Evolutionary conservation across 2,797 vertebrate genomes (phyloP), one percentile per base, ranked within the genome.

Genomic region (Lepus townsendii): DNA sequence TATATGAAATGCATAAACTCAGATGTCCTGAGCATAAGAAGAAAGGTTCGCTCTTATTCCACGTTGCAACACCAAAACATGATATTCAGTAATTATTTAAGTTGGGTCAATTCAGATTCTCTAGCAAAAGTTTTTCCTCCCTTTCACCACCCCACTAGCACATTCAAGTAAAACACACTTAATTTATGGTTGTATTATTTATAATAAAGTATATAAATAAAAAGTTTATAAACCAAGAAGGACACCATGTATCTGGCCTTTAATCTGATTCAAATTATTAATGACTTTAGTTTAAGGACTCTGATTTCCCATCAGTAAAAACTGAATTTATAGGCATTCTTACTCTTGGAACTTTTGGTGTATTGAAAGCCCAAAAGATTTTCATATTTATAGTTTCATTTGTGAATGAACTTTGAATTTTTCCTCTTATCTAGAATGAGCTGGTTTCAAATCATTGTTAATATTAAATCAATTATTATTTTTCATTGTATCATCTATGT

Each of bases 401-500:
- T 85, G 57, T 85, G 79, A 88, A 30, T 83, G 54, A 88, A 85
- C 22, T 88, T 90, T 80, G 14, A 82, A 79, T 24, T 93, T 22
- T 52, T 94, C 7, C 42, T 80, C n/a, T 87, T 11, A 79, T 26
- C 11, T 50, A 71, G 5, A 78, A 0, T 35, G 54, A 82, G 26
- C 86, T 95, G 90, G 30, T 91, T 88, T 82, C 69, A 30, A 82
- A 95, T 2, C 72, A 87, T 47, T 69, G 24, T 78, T 88, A 69
- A 66, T 71, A 79, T 50, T 30, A 19, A 95, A 71, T 73, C 30
- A 87, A 88, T 38, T 71, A 75, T 38, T 50, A 93, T 57, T 73
- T 95, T 95, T 92, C 20, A 87, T 88, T 94, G 86, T 54, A 62
- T 89, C 4, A 89, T 88, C 88, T 93, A 63, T 76, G 30, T 57